These are phyloP conservation scores for Agapostemon virescens DNA, from an alignment of 2,888 invertebrate species.

Conservation along the genomic window DNA sequence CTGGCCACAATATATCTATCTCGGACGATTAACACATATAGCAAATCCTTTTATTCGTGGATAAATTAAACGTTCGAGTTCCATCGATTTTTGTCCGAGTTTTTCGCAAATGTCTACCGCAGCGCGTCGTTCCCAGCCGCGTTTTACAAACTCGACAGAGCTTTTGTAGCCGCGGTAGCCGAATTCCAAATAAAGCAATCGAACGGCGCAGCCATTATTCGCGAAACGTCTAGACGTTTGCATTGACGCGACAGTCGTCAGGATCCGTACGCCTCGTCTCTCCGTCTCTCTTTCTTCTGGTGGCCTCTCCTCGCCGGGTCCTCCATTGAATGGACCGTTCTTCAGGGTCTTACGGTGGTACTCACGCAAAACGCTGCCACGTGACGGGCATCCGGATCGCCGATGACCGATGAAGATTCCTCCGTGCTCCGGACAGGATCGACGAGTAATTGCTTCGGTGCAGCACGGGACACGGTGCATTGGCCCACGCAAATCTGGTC, in stretches of 20 bases:
- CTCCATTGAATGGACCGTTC: slow-evolving; percentile 64
- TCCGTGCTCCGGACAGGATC: slow-evolving; percentile 58
- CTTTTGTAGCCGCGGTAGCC: not conserved
- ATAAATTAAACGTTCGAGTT: no score
- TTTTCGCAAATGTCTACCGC: no score
- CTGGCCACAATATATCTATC: no score
- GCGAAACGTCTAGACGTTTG: slow-evolving; percentile 59
- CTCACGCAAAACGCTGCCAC: slow-evolving; percentile 76
- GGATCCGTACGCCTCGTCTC: slow-evolving; percentile 56
- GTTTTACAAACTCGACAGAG: not conserved
- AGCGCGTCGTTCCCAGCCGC: not conserved
- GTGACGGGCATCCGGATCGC: slow-evolving; percentile 76
- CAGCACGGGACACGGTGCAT: slow-evolving; percentile 57
- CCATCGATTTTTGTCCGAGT: no score
- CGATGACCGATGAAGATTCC: slow-evolving; percentile 68
- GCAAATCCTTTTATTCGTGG: no score
- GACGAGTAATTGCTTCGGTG: slow-evolving; percentile 64
- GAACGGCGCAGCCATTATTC: slow-evolving; percentile 47
- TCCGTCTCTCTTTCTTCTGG: slow-evolving; percentile 43
- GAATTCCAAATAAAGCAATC: slow-evolving; percentile 29
- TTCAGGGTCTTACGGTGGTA: slow-evolving; percentile 65
- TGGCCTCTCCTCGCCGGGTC: slow-evolving; percentile 37
- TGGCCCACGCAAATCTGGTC: slow-evolving; percentile 67
- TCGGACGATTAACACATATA: no score
- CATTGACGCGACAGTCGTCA: slow-evolving; percentile 66